Conservation (phyloP, 2,888 invertebrate species). For the Chrysodeixis includens region DNA sequence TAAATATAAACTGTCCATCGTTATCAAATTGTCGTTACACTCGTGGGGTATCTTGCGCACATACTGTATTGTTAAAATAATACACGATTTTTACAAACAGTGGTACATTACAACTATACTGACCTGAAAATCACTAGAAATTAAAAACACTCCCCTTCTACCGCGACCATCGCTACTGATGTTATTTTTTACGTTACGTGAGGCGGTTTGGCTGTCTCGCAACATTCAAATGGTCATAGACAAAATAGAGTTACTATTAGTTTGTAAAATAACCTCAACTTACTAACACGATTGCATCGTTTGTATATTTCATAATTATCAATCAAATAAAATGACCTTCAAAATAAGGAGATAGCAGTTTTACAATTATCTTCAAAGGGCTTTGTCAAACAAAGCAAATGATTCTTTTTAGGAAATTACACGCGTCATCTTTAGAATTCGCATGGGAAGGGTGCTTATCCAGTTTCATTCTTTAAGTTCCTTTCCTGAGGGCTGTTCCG, state of each 20-base stretch:
- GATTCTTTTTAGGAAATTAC: too few species aligned
- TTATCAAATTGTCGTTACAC: slow-evolving; percentile 47
- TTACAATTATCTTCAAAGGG: too few species aligned
- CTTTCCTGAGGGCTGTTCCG: too few species aligned
- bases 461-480: too few species aligned
- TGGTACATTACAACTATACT: slow-evolving; percentile 50
- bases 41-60: slow-evolving; percentile 40
- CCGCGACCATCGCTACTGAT: slow-evolving; percentile 48
- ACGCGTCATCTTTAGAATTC: too few species aligned
- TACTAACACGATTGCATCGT: too few species aligned
- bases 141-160: slow-evolving; percentile 65
- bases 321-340: too few species aligned
- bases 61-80: slow-evolving; percentile 46
- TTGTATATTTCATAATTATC: too few species aligned
- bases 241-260: not conserved
- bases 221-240: slow-evolving; percentile 4
- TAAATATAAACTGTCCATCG: slow-evolving; percentile 48
- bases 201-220: not conserved
- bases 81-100: slow-evolving; percentile 50
- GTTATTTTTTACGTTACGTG: slow-evolving; percentile 12
- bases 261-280: not conserved
- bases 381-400: too few species aligned
- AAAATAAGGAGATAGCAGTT: too few species aligned
- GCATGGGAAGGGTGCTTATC: too few species aligned
- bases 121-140: slow-evolving; percentile 64